phyloP scores from a whole-genome alignment of 2,888 invertebrate genomes.

The Sarcophaga caerulescens region DNA sequence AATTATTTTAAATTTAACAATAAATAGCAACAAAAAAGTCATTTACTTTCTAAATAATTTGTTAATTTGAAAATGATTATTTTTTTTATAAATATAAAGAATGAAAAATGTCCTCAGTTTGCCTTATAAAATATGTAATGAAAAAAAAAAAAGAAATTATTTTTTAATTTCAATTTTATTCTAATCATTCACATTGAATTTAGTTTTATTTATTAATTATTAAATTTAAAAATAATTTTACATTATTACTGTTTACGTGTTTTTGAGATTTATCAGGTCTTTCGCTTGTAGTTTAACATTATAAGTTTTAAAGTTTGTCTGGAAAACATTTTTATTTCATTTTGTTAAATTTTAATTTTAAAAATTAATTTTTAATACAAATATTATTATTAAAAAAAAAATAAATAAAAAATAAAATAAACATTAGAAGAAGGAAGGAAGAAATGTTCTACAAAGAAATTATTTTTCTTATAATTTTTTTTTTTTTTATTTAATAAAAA shows the following conservation, averaged over 20 bases:
- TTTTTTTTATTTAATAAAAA: constrained; percentile 54
- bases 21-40: not conserved
- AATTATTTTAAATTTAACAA: constrained; percentile 17
- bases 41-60: not conserved
- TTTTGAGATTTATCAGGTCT: constrained; percentile 55
- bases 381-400: not conserved
- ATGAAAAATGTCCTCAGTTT: not conserved
- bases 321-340: constrained; percentile 40
- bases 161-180: constrained; percentile 15
- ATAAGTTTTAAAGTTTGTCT: not conserved
- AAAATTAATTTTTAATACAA: constrained; percentile 1
- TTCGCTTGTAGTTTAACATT: constrained; percentile 21
- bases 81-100: no score
- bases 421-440: constrained; percentile 8
- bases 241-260: not conserved
- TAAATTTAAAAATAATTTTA: constrained; percentile 20
- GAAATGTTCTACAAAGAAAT: constrained; percentile 10
- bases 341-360: constrained; percentile 60
- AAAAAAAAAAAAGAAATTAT: not conserved
- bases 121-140: not conserved
- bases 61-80: not conserved
- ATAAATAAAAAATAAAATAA: constrained; percentile 30
- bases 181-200: constrained; percentile 59
- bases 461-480: constrained; percentile 47
- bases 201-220: constrained; percentile 45